Base-by-base conservation (phyloP, 2,888 invertebrate species). In the Masnerella sp. region DNA sequence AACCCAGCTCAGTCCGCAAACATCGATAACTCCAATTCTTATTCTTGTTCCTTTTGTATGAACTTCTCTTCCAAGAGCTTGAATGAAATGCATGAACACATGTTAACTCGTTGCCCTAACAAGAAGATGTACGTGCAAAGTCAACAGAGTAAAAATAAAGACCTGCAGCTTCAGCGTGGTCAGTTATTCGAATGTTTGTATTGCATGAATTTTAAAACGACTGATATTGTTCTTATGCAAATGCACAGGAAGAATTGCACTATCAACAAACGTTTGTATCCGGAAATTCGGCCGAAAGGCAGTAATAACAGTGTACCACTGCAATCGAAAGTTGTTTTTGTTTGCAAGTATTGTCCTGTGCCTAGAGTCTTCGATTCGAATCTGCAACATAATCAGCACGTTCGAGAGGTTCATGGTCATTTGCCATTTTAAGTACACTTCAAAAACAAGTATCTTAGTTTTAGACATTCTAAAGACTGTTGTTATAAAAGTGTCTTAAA, bases 321-420 rank as follows among this genome's bases (percentile, higher is more conserved):
- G 2, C 5, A 38, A 2, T 42, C 15, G 30, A 45, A 34, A 11
- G 1, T 43, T 22, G 49, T 49, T 20, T 65, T 8, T 14, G 11
- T 65, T 28, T 65, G 65, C 25, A 20, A 54, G 14, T 65, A n/a
- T 30, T 65, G 56, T 40, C 34, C 56, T 5, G 7, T 25, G 4
- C 47, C 56, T 54, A 30, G 45, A 47, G 47, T 65, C 56, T 47
- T 65, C 18, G n/a, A n/a, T n/a, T n/a, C n/a, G n/a, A n/a, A n/a
- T n/a, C n/a, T n/a, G n/a, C n/a, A n/a, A n/a, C n/a, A n/a, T n/a
- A n/a, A n/a, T n/a, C n/a, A n/a, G n/a, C n/a, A n/a, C n/a, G n/a
- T n/a, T n/a, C n/a, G n/a, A n/a, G n/a, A n/a, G n/a, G n/a, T n/a
- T n/a, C n/a, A n/a, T n/a, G n/a, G n/a, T n/a, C n/a, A n/a, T n/a